Evolutionary conservation across 1,140 invertebrate species (phyloP), one percentile per base, ranked within the genome.

Genomic region (Hylaeus anthracinus): DNA sequence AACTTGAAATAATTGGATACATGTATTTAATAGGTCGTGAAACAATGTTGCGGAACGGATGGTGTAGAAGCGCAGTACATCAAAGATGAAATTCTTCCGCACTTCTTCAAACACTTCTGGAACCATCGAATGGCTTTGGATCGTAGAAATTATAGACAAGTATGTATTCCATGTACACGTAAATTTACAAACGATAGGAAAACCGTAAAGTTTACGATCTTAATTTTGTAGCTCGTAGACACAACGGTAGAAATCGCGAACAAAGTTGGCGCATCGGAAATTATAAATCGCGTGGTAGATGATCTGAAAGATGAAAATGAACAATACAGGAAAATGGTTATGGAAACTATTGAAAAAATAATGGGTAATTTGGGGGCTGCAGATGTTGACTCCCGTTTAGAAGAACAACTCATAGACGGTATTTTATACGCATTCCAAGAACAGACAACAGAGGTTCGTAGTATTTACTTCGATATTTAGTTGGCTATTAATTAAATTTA

Each of bases 21-120:
- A 66, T 74, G 37, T 81, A 83, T 72, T 69, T 89, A 94, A 45
- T 91, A 97, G 96, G 98, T 99, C 81, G 99, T 99, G n/a, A 99
- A 99, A 93, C 99, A 99, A 93, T 99, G 99, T 94, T 99, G 99
- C 93, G 98, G 98, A 14, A 99, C 99, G 0, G 99, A 99, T 94
- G 99, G 99, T 97, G 99, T 99, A 43, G 99, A 99, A 92, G 96
- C 99, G 0, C 97, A 99, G 86, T 99, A 99, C 86, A 99, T 99
- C 84, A 99, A 99, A 94, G 98, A 99, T 90, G 99, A 99, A 93
- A 99, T 99, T 86, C 94, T 99, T 74, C 98, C 99, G 3, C 98
- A 99, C 88, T 99, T 99, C 94, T 99, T 99, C 94, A 99, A 99
- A 94, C 98, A 99, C 91, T 99, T 99, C 92, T 99, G 99, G 99